phyloP scores from a whole-genome alignment of 30 jellyfish, hydroid and myxozoan genomes.

The Mastigias papua region DNA sequence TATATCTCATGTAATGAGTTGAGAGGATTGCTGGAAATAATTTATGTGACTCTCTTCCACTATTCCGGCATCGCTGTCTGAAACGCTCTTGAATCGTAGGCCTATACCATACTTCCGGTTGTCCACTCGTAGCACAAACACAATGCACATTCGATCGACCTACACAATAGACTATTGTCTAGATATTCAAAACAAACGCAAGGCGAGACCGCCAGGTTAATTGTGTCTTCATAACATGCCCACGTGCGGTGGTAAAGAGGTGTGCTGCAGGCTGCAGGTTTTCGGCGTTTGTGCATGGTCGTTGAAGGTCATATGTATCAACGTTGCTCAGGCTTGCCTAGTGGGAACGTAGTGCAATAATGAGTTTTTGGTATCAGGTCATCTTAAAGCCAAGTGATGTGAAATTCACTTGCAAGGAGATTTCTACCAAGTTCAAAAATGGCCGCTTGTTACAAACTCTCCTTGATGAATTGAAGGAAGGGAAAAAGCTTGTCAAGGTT shows the following conservation, averaged over 20 bases:
- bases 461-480: slow-evolving; percentile 49
- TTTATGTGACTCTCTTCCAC: no score
- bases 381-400: slow-evolving; percentile 66
- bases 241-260: no score
- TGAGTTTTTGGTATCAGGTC: slow-evolving; percentile 71
- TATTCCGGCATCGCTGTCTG: no score
- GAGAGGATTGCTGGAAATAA: no score
- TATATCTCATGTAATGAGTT: no score
- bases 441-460: slow-evolving; percentile 53
- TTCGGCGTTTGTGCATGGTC: neutral
- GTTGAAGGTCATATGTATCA: no score
- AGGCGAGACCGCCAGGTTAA: no score
- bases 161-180: neutral
- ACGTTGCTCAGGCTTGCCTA: no score
- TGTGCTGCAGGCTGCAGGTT: no score
- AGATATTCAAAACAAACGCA: no score
- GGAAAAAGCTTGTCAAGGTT: slow-evolving; percentile 48
- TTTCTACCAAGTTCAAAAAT: slow-evolving; percentile 52
- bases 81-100: no score
- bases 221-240: neutral
- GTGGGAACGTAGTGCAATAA: neutral
- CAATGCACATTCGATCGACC: neutral
- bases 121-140: neutral
- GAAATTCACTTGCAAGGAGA: slow-evolving; percentile 51
- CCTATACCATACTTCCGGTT: no score